Evolutionary conservation across 2,888 invertebrate genomes (phyloP), one percentile per base, ranked within the genome.

Genomic region (Cremastinae sp.): DNA sequence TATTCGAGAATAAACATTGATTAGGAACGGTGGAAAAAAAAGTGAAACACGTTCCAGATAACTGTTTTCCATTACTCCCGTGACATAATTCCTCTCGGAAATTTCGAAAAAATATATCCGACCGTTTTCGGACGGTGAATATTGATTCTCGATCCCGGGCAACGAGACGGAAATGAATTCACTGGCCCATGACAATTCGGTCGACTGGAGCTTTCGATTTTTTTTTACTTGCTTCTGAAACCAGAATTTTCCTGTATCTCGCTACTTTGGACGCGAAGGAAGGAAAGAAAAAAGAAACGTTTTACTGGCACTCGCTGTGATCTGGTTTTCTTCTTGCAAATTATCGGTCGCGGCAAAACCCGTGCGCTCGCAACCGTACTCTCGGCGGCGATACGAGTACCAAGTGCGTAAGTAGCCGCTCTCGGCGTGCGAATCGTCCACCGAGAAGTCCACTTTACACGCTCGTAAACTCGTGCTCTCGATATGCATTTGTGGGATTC

Each of bases 401-500:
- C 49, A 62, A 45, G 62, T 53, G 38, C 9, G 56, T 51, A 59
- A 38, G 38, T 20, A 41, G 75, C 58, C 58, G 68, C 68, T 56
- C 51, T 10, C 20, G 69, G 64, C 76, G 76, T 76, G 69, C 73
- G 72, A 58, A 69, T 45, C 64, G 58, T 64, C 64, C 68, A 69
- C 68, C 54, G 49, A 51, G 59, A 59, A 56, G 56, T 47, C 38
- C 18, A 38, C 58, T 38, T 16, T 51, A 18, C 61, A 14, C 61
- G 16, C 28, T 69, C 41, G 10, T 1, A 45, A 41, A 18, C 43
- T 34, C 34, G 12, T 16, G 9, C 14, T 20, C 16, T 41, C 43
- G 18, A 69, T 34, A 34, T 1, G n/a, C 68, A 22, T 3, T 51
- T 9, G 9, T 36, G 16, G 1, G 14, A 59, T 18, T 43, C 5